Conservation (phyloP, 2,888 invertebrate species). For the Antitype chi region DNA sequence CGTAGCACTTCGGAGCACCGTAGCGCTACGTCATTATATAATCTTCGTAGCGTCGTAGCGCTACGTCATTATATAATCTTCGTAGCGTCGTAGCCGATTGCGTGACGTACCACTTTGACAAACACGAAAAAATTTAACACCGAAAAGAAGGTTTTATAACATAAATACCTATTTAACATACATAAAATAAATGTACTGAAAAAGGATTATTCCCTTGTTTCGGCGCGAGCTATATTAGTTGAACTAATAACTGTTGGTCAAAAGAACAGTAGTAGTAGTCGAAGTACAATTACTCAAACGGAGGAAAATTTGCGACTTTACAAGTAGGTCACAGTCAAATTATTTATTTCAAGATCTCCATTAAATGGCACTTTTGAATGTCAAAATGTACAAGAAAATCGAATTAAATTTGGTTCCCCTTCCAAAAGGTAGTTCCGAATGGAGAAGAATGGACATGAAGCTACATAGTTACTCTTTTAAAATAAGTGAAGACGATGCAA, state of each 20-base stretch:
- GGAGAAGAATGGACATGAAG: no score
- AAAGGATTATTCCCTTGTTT: not conserved
- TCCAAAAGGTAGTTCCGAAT: no score
- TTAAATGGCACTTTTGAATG: no score
- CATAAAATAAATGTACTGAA: not conserved
- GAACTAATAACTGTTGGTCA: not conserved
- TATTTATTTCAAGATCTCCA: no score
- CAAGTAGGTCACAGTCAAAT: not conserved
- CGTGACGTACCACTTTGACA: slow-evolving; percentile 57
- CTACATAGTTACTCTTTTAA: no score
- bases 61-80: slow-evolving; percentile 58
- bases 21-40: slow-evolving; percentile 61
- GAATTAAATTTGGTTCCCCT: no score
- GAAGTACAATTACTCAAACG: not conserved
- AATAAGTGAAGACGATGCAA: no score
- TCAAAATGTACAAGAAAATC: no score
- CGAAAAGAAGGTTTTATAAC: not conserved
- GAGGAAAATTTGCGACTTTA: not conserved
- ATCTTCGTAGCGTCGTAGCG: slow-evolving; percentile 66
- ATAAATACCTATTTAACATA: not conserved
- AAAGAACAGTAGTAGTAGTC: not conserved
- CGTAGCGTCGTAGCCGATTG: slow-evolving; percentile 67
- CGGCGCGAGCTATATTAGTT: not conserved
- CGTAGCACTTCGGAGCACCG: slow-evolving; percentile 58
- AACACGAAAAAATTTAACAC: not conserved